Base-by-base conservation (phyloP, 2,113 vertebrate species). In the Cinclus cinclus region DNA sequence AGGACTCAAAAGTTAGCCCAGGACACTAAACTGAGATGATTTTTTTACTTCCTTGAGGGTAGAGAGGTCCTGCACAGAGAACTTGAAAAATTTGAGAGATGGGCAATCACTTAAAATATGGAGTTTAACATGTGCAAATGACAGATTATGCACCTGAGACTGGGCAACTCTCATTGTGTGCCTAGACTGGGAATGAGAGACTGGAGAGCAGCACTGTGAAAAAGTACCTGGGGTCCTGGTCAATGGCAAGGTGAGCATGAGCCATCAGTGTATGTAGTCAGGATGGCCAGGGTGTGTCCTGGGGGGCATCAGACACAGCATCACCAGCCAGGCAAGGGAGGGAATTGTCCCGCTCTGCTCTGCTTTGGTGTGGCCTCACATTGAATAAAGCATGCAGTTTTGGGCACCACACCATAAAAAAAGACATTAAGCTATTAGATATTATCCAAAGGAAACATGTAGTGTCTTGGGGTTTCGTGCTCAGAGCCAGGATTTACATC, bases 191-290 rank as follows among this genome's bases (percentile, higher is more conserved):
- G 25, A 31, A 59, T 16, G 44, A 50, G 14, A 37, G 4, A 9
- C 31, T 59, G 62, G 62, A 68, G 27, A 44, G 21, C 37, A 68
- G 3, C 5, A 1, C 35, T 5, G 5, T 0, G 0, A 24, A 68
- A 68, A 44, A 21, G 12, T 16, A 35, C 6, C 5, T 31, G 25
- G 7, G 6, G 6, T 35, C 25, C 31, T 37, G 37, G 31, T 22
- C 0, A 0, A 22, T 37, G 37, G 8, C 13, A 52, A 31, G 17
- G 2, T 18, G 25, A 67, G 3, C 14, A 6, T 67, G 25, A 67
- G 13, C 12, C 25, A 44, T 4, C 44, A 37, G 9, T 27, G 44
- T 23, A 8, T 23, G 44, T 21, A 77, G 10, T 27, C 62, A 68
- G 44, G 27, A 59, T 37, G 25, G 21, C 17, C 53, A n/a, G 6